Evolutionary conservation across 2,888 invertebrate species (phyloP).

Genomic region (Bellardia pandia): DNA sequence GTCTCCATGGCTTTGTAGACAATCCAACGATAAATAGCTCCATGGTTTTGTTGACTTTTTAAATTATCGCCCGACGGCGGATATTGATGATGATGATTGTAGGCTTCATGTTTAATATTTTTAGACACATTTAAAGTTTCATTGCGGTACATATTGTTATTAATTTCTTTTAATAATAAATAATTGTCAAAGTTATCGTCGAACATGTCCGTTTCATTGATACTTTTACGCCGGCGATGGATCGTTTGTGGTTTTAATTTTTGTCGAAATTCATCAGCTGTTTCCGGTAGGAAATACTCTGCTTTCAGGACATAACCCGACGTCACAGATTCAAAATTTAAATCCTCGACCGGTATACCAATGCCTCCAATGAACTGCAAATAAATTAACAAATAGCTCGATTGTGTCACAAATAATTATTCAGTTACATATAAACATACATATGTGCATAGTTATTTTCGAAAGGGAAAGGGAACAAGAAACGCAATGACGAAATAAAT

Average conservation of each 20-base stretch:
- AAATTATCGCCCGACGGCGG: slow-evolving; percentile 27
- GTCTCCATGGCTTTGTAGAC: slow-evolving; percentile 81
- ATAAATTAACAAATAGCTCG: background rate
- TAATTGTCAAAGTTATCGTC: background rate
- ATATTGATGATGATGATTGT: background rate
- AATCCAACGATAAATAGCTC: slow-evolving; percentile 79
- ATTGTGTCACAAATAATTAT: background rate
- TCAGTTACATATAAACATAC: background rate
- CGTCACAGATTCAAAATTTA: slow-evolving; percentile 78
- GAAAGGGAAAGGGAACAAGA: background rate
- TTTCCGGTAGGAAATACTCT: slow-evolving; percentile 79
- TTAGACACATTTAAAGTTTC: background rate
- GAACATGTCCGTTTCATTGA: slow-evolving; percentile 42
- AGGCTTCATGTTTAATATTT: background rate
- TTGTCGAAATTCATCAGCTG: slow-evolving; percentile 78
- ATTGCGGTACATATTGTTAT: background rate
- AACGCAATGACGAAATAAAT: background rate
- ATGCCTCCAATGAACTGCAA: slow-evolving; percentile 80
- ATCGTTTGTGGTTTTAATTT: slow-evolving; percentile 80
- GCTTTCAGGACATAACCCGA: slow-evolving; percentile 80
- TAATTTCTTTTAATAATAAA: background rate
- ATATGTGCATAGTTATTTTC: background rate
- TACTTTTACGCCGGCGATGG: slow-evolving; percentile 74
- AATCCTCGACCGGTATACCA: slow-evolving; percentile 80
- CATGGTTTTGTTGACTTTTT: slow-evolving; percentile 70